Conservation (phyloP, 2,113 vertebrate species). For the Plotosus lineatus region DNA sequence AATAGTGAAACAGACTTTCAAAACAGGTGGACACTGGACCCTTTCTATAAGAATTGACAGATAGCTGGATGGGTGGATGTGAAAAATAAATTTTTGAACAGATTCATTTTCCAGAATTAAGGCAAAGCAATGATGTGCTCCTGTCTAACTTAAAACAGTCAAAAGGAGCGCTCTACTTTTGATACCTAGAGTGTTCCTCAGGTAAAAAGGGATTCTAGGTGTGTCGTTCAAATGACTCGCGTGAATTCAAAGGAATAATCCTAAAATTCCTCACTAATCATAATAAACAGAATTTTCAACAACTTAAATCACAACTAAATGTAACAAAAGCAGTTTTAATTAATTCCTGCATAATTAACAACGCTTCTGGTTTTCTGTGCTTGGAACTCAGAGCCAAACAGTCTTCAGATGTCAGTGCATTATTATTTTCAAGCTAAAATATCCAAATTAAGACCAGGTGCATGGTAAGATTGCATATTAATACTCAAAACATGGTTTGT, state of each 20-base stretch:
- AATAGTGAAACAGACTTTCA: background rate
- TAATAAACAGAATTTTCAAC: slow-evolving; percentile 6
- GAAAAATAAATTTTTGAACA: slow-evolving; percentile 21
- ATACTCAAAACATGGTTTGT: background rate
- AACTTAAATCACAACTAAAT: background rate
- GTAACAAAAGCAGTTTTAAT: background rate
- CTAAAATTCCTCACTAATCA: slow-evolving; percentile 10
- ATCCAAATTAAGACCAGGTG: background rate
- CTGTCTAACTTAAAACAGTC: slow-evolving; percentile 20
- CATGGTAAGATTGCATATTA: background rate
- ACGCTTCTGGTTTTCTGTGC: background rate
- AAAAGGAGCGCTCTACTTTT: slow-evolving; percentile 42
- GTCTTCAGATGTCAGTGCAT: no score
- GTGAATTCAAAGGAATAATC: slow-evolving; percentile 36
- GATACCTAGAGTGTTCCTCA: slow-evolving; percentile 38
- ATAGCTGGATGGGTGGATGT: background rate
- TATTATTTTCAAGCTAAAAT: no score
- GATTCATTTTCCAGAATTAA: slow-evolving; percentile 36
- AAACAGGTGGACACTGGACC: background rate
- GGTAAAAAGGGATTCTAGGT: slow-evolving; percentile 46
- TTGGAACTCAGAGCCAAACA: background rate
- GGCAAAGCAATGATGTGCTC: slow-evolving; percentile 11
- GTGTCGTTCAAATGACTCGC: slow-evolving; percentile 31
- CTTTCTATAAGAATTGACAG: background rate
- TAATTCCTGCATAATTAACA: background rate